Base-by-base conservation (phyloP, 2,888 invertebrate species). In the Tethea ocularis region DNA sequence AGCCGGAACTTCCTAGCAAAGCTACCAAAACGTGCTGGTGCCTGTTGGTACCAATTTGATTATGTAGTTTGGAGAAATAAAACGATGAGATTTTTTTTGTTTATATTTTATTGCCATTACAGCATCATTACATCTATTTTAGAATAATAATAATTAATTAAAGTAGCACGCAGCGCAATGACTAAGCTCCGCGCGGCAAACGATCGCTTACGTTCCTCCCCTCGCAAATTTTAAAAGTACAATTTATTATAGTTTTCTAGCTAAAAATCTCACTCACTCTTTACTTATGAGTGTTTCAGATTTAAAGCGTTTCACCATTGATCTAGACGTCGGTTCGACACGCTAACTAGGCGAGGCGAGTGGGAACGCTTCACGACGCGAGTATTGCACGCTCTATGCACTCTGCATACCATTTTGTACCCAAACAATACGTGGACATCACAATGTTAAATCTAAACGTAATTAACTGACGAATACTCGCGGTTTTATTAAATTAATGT, bases 71-170 rank as follows among this genome's bases (percentile, higher is more conserved):
- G 57, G 54, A 20, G 51, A 57, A 67, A 60, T 59, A 60, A 63
- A 65, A 65, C 62, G 33, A 8, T 33, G 11, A 57, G 11, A 13
- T 10, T 33, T 41, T 46, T 68, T 75, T 71, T 72, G 75, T 78
- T 74, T 80, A 72, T 71, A 75, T 83, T 87, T 89, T 82, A 88
- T 88, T 88, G 85, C 72, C 80, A 77, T 80, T 74, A 72, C 76
- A 85, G 82, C 81, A 82, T 84, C 68, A 78, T 75, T 83, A 83
- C 77, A 76, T 75, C 58, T 66, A 69, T 63, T 63, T 68, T 59
- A 69, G 64, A 69, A 56, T 65, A 64, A 57, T 51, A 58, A 68
- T 63, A 65, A 73, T 62, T 68, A 58, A 46, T 46, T 46, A 46
- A 46, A 46, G 67, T 64, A 66, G 67, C 63, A 67, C 75, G 76